These are phyloP conservation scores for Trichogramma dendrolimi DNA, from an alignment of 2,888 invertebrate species.

Conservation along the genomic window DNA sequence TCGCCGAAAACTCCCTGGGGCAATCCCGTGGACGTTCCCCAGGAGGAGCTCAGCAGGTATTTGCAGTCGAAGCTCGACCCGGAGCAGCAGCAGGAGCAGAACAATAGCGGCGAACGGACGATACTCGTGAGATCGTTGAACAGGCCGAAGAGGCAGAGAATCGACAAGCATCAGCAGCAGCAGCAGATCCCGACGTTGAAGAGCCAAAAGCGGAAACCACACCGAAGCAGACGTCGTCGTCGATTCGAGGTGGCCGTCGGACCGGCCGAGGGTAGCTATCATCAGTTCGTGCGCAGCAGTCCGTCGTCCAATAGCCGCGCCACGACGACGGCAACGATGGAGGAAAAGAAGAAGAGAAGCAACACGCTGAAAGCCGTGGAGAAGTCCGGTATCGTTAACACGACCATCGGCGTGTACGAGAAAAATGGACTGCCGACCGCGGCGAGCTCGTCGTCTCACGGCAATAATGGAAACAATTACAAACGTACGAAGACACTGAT, in stretches of 20 bases:
- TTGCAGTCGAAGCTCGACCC: not conserved
- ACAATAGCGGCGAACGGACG: conserved; percentile 10
- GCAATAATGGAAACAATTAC: conserved; percentile 4
- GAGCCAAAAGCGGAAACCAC: not conserved
- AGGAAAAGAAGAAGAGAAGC: conserved; percentile 11
- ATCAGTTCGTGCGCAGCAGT: not conserved
- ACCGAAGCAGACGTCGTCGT: not conserved
- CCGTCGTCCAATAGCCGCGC: conserved; percentile 10
- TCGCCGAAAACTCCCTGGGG: conserved; percentile 12
- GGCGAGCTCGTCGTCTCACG: not conserved
- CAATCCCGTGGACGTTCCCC: conserved; percentile 26
- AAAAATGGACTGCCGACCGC: conserved; percentile 31
- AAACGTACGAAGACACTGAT: conserved; percentile 23
- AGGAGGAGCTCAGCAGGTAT: conserved; percentile 18
- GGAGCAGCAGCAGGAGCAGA: not conserved
- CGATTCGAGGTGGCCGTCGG: conserved; percentile 1
- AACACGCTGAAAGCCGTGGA: conserved; percentile 29
- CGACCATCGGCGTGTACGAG: conserved; percentile 46
- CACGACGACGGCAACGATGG: conserved; percentile 7
- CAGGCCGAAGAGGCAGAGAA: conserved; percentile 2
- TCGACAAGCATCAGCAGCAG: not conserved
- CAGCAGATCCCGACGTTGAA: not conserved
- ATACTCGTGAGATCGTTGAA: conserved; percentile 8
- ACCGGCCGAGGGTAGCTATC: conserved; percentile 12
- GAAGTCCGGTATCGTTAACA: conserved; percentile 38